phyloP scores from a whole-genome alignment of 1,140 invertebrate species.

The Anastatus disparis region DNA sequence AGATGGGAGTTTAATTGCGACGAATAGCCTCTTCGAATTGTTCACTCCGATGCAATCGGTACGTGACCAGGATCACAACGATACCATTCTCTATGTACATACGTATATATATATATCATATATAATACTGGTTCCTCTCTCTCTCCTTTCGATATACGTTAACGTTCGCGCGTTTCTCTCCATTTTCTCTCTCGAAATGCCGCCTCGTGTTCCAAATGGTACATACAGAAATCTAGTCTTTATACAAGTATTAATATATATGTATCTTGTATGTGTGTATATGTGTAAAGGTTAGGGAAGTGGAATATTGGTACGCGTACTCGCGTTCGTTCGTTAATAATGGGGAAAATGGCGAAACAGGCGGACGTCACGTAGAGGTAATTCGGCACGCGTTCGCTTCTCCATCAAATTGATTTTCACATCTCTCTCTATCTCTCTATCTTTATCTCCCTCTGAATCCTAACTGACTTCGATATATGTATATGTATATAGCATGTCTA shows the following conservation, averaged over 20 bases:
- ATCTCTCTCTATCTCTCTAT: conserved; percentile 33
- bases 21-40: conserved; percentile 52
- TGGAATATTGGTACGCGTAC: conserved; percentile 38
- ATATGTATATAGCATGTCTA: too few relatives aligned
- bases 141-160: too few relatives aligned
- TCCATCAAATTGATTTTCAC: conserved; percentile 67
- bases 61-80: conserved; percentile 62
- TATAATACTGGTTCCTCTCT: too few relatives aligned
- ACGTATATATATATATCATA: conserved; percentile 3
- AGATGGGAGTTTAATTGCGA: conserved; percentile 53
- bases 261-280: conserved; percentile 8
- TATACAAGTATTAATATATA: background rate
- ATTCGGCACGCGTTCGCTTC: conserved; percentile 65
- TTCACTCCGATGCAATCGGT: conserved; percentile 49
- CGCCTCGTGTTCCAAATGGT: too few relatives aligned
- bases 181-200: too few relatives aligned
- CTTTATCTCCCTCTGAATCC: too few relatives aligned
- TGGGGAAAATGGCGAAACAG: conserved; percentile 65
- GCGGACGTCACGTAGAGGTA: conserved; percentile 68
- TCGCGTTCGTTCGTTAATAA: conserved; percentile 57
- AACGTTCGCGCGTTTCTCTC: conserved; percentile 2
- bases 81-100: background rate
- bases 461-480: too few relatives aligned
- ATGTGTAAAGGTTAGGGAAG: conserved; percentile 47
- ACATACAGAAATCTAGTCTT: too few relatives aligned